Base-by-base conservation (phyloP, 2,113 vertebrate genomes). In the Xiphophorus maculatus region DNA sequence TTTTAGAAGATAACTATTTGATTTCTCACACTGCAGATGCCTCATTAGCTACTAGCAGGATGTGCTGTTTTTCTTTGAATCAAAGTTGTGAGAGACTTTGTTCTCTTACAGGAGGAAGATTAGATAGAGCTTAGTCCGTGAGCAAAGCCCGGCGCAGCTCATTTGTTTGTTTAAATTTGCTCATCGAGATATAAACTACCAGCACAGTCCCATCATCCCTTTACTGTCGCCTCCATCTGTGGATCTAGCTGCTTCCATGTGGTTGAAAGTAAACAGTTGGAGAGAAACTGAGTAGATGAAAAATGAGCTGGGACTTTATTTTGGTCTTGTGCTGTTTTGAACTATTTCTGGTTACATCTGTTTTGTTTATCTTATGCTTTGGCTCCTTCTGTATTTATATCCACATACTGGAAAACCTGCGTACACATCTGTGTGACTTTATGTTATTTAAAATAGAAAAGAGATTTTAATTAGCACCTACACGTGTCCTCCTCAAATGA, bases 131-230 rank as follows among this genome's bases (percentile, higher is more conserved):
- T 30, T 5, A 42, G 67, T 79, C 70, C 76, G 67, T 63, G 65
- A 77, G 68, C 73, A 44, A 67, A 71, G 70, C 74, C 63, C 58
- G 60, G 33, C 3, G 6, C 40, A 71, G 25, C 79, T 84, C 71
- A 66, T 87, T 82, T 87, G 63, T 84, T 81, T 86, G 82, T 90
- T 87, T 84, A 63, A 62, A 67, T 73, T 74, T 29, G 33, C 69
- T 87, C 79, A 80, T 69, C 71, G 69, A 77, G 74, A 73, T 72
- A 71, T 67, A 42, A 87, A 83, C 28, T 63, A 4, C n/a, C 14
- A 54, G 12, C 54, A 42, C 42, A 80, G 66, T 75, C 71, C 60
- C 75, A 64, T 69, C 65, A 17, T 69, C 33, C 15, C 29, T 75
- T 30, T 81, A 12, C 66, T 63, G 73, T 25, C 37, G 64, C 63